Conservation (phyloP, 2,888 invertebrate genomes). For the Cistogaster globosa region DNA sequence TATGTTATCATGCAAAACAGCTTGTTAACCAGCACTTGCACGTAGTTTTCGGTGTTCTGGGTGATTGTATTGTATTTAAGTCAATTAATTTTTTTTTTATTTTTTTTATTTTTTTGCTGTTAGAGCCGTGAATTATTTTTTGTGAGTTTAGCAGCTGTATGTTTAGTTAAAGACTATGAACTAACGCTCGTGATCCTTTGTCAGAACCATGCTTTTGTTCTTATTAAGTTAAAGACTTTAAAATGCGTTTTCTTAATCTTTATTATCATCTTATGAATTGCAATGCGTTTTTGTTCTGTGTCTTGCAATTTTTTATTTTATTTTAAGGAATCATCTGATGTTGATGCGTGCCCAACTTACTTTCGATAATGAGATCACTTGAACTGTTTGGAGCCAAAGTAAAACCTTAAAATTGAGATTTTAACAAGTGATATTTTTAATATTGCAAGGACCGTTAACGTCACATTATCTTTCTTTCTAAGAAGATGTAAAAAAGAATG, state of each 20-base stretch:
- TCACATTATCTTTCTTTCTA: slow-evolving; percentile 34
- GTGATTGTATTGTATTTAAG: slow-evolving; percentile 29
- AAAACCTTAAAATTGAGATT: slow-evolving; percentile 54
- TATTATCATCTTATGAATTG: slow-evolving; percentile 66
- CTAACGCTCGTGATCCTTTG: slow-evolving; percentile 39
- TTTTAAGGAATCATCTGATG: slow-evolving; percentile 32
- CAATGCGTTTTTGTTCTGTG: slow-evolving; percentile 62
- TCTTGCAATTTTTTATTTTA: slow-evolving; percentile 16
- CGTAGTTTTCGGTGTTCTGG: slow-evolving; percentile 20
- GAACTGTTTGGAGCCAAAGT: background rate
- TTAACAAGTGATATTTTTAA: slow-evolving; percentile 57
- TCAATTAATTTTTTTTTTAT: background rate
- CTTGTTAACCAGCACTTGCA: slow-evolving; percentile 75
- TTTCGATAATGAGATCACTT: slow-evolving; percentile 71
- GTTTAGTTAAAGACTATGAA: background rate
- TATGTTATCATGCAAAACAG: slow-evolving; percentile 79
- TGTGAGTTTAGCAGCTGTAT: slow-evolving; percentile 11
- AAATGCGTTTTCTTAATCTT: slow-evolving; percentile 70
- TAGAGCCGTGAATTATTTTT: slow-evolving; percentile 68
- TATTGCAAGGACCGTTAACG: slow-evolving; percentile 42
- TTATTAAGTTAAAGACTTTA: slow-evolving; percentile 77
- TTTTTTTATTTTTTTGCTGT: slow-evolving; percentile 3
- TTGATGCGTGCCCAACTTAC: slow-evolving; percentile 64
- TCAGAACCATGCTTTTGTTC: slow-evolving; percentile 60
- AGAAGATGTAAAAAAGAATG: slow-evolving; percentile 19